Percentiles rank a stretch among this genome's conserved stretches.
Conservation (phyloP, 2,888 invertebrate genomes). For the Spisula subtruncata region DNA sequence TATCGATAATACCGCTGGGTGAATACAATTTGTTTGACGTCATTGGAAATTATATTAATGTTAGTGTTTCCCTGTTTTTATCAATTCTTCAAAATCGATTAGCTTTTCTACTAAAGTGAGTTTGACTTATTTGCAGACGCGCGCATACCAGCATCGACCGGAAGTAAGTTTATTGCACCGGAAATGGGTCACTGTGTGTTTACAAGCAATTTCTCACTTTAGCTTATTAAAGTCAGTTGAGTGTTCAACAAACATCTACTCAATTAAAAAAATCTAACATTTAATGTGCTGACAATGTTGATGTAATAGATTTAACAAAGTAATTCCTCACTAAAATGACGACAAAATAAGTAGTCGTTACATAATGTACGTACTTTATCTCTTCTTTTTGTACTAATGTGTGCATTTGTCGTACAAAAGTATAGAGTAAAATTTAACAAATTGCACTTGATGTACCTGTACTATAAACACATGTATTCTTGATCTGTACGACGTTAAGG, state of each 20-base stretch:
- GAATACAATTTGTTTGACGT: not conserved
- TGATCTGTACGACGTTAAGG: no score
- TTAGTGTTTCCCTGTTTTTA: not conserved
- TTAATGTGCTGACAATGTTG: not conserved
- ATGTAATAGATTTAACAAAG: not conserved
- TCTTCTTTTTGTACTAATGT: no score
- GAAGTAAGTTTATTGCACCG: constrained; percentile 26
- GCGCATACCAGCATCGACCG: constrained; percentile 9
- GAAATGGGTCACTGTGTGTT: not conserved
- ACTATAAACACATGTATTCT: no score
- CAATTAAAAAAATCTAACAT: not conserved
- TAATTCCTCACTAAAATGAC: no score
- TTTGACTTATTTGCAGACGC: constrained; percentile 27
- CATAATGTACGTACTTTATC: no score
- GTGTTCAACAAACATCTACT: not conserved
- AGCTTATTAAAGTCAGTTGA: not conserved
- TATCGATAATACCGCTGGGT: no score
- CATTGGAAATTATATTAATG: not conserved
- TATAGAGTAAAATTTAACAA: no score
- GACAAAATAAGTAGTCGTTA: no score
- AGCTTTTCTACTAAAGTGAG: not conserved
- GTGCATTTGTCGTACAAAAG: no score
- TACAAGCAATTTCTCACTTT: constrained; percentile 9
- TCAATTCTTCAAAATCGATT: not conserved
- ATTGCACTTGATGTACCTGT: no score